Conservation (phyloP, 2,113 vertebrate genomes). For the Xenopus tropicalis region UCB_Xtro_10.0 CM004443.2:58964001-58964500, state of each 20-base stretch:
- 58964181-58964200: too few relatives aligned
- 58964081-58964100: too few relatives aligned
- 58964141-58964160: too few relatives aligned
- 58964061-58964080: too few relatives aligned
- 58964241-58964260: not conserved
- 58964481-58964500: constrained; percentile 25
- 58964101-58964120: too few relatives aligned
- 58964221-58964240: not conserved
- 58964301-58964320: constrained; percentile 28
- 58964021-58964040: too few relatives aligned
- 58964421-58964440: constrained; percentile 31
- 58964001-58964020: too few relatives aligned
- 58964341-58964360: constrained; percentile 14
- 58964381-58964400: constrained; percentile 37
- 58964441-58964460: constrained; percentile 40
- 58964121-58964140: too few relatives aligned
- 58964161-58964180: too few relatives aligned
- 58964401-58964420: constrained; percentile 41
- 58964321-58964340: constrained; percentile 34
- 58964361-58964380: constrained; percentile 39
- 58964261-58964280: constrained; percentile 9
- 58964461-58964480: constrained; percentile 38
- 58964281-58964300: not conserved
- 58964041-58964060: too few relatives aligned
- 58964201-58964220: too few relatives aligned